Base-by-base conservation (phyloP, 2,888 invertebrate species). In the Pherbina coryleti region DNA sequence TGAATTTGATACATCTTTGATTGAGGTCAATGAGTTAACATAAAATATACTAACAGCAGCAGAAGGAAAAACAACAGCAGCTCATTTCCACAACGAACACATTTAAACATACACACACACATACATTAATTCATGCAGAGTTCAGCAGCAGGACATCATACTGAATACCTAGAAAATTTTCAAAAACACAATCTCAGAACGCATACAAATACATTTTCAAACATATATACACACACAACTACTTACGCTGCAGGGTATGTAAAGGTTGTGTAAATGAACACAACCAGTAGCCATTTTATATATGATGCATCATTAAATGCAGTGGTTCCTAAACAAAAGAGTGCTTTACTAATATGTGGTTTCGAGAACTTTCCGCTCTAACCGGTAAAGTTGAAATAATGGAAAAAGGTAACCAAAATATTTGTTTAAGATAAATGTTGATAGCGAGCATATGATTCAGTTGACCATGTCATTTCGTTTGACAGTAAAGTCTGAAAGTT, bases 11-110 rank as follows among this genome's bases (percentile, higher is more conserved):
- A 71, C 60, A 62, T 64, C 37, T 71, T 37, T 51, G 25, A 78
- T 76, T 76, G 76, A 76, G 75, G 78, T 78, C 78, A 78, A 76
- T 76, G 78, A 73, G 76, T 76, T 76, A 78, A 76, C 78, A 76
- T 62, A 25, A 22, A 51, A 69, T 69, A 69, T 34, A 28, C 9
- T 14, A 28, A n/a, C 22, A 51, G 22, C 14, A 67, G 44, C 49
- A n/a, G 8, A 11, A 22, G 62, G 11, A 60, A 25, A 9, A 60
- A 9, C 60, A 28, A 60, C 44, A n/a, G 1, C 28, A 25, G 64
- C 64, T 9, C 31, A 28, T 31, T 69, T 11, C 34, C 60, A 60
- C 60, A 60, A 60, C 25, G 60, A 9, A 60, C 22, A 60, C 25
- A 51, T 51, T n/a, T n/a, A n/a, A n/a, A 49, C 49, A n/a, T 17